phyloP scores from a whole-genome alignment of 2,113 vertebrate species.

The Brachyhypopomus occidentalis region DNA sequence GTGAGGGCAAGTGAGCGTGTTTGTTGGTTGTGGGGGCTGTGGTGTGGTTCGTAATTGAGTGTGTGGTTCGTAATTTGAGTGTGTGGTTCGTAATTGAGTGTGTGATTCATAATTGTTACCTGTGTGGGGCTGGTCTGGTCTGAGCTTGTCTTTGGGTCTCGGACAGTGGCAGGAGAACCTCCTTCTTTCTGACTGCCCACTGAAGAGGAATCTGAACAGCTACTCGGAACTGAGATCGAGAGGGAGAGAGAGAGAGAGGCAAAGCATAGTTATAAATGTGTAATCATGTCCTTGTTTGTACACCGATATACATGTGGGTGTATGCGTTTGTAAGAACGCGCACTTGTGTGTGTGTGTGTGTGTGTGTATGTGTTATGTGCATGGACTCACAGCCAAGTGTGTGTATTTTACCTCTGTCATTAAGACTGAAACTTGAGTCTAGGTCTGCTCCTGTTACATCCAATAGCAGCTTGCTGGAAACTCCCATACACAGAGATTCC shows the following conservation, averaged over 20 bases:
- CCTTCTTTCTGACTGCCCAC: constrained; percentile 61
- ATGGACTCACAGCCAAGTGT: neutral
- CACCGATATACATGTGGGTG: neutral
- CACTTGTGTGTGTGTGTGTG: constrained; percentile 4
- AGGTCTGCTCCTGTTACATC: constrained; percentile 79
- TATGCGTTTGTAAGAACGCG: neutral
- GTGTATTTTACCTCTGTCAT: constrained; percentile 66
- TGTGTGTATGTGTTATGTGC: constrained; percentile 19
- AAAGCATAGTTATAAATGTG: neutral
- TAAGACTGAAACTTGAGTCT: constrained; percentile 77
- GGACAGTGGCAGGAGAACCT: constrained; percentile 63
- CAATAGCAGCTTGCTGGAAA: constrained; percentile 85
- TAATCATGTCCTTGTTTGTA: neutral
- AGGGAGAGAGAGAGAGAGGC: constrained; percentile 11
- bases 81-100: neutral
- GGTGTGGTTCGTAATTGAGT: too few relatives aligned
- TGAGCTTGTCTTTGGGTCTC: constrained; percentile 66
- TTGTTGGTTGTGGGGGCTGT: too few relatives aligned
- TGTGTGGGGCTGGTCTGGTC: constrained; percentile 41
- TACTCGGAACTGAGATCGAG: constrained; percentile 59
- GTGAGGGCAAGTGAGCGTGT: too few relatives aligned
- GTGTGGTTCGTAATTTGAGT: too few relatives aligned
- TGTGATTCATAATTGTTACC: constrained; percentile 31
- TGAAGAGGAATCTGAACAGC: constrained; percentile 64
- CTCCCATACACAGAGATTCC: constrained; percentile 86